Percentiles rank a stretch among this genome's conserved stretches.
These are phyloP conservation scores for Acipenser transmontanus DNA, from an alignment of 2,797 vertebrate genomes.

Conservation along the genomic window DNA sequence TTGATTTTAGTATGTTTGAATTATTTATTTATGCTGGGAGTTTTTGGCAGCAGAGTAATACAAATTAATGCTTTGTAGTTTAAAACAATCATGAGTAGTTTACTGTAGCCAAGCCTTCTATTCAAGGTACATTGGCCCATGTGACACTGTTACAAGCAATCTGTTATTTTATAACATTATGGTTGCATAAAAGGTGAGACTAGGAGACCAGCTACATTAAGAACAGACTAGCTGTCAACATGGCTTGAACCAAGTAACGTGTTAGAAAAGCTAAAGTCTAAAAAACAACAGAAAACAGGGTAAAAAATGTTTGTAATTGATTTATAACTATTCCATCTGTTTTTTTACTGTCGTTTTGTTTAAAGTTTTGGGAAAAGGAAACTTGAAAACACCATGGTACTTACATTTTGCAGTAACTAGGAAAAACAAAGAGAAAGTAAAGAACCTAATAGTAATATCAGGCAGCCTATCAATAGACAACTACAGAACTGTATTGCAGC, in stretches of 20 bases:
- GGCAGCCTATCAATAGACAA: too few relatives aligned
- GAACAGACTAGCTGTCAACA: constrained; percentile 61
- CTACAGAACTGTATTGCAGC: too few relatives aligned
- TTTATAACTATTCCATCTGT: too few relatives aligned
- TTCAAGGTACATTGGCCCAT: constrained; percentile 54
- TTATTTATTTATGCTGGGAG: constrained; percentile 1
- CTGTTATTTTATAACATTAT: constrained; percentile 64
- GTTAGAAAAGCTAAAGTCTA: too few relatives aligned
- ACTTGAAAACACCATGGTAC: too few relatives aligned
- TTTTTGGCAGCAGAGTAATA: constrained; percentile 5
- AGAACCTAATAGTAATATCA: too few relatives aligned
- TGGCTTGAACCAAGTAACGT: constrained; percentile 48
- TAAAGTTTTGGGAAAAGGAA: too few relatives aligned
- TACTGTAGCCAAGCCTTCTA: constrained; percentile 32
- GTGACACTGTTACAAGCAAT: constrained; percentile 63
- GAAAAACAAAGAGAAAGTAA: too few relatives aligned
- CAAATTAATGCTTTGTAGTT: constrained; percentile 18
- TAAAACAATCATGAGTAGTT: constrained; percentile 31
- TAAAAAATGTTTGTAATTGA: too few relatives aligned
- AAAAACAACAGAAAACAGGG: too few relatives aligned
- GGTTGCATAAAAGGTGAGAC: constrained; percentile 66
- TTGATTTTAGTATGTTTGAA: constrained; percentile 4
- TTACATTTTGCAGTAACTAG: too few relatives aligned
- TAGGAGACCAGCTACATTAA: constrained; percentile 58
- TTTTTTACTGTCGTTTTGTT: too few relatives aligned